Evolutionary conservation across 2,888 invertebrate species (phyloP), one percentile per base, ranked within the genome.

Genomic region (Chrysotoxum bicinctum): DNA sequence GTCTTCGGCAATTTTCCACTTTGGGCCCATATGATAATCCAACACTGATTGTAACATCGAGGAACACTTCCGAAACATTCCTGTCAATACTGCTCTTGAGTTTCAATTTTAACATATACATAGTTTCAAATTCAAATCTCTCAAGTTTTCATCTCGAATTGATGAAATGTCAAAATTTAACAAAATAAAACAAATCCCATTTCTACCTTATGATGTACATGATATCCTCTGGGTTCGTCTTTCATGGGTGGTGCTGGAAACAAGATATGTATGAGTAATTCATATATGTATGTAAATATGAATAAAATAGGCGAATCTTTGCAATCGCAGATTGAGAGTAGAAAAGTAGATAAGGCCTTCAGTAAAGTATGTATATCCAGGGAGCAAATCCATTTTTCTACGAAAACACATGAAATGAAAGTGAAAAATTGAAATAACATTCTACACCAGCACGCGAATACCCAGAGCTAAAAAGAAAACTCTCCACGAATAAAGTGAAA

Each of bases 381-480:
- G 56, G 35, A 43, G 23, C 32, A 64, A 79, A 83, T 78, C 78
- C 30, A 66, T 66, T 66, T 66, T 56, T 70, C 21, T 58, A 56
- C 16, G 74, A 30, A 19, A 45, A 70, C 73, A 35, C 35, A 56
- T 40, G 21, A 54, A 14, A 9, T 40, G 60, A 56, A 79, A 74
- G 69, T 79, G 69, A 79, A 35, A 83, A 79, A 79, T 79, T 79
- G 79, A 74, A 79, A 83, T 74, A 56, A 43, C 69, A 83, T 69
- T 79, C 81, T 64, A 35, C 54, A 30, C 52, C 43, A 64, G 35
- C 21, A 64, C 79, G 56, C 64, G 45, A 70, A 45, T 23, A 50
- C n/a, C 50, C 23, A 50, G 12, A 50, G 23, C 26, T 26, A 35
- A 80, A 52, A 58, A 43, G 32, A 64, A 69, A 48, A 50, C 19